Conservation (phyloP, 2,113 vertebrate genomes). For the Triplophysa rosa region DNA sequence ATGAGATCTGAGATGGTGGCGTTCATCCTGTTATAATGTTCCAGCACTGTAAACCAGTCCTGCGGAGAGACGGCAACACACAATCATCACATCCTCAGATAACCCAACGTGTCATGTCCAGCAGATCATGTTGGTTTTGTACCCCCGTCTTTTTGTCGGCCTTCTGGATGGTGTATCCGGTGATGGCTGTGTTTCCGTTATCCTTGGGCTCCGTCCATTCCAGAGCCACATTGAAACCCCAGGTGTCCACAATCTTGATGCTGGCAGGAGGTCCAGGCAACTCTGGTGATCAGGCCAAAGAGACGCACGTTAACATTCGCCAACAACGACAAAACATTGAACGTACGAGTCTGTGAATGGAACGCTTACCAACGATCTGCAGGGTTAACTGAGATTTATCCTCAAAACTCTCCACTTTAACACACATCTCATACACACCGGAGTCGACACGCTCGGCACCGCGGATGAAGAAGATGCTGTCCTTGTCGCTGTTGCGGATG, state of each 20-base stretch:
- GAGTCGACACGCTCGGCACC: conserved; percentile 80
- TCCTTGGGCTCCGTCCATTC: conserved; percentile 85
- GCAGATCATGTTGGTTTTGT: conserved; percentile 55
- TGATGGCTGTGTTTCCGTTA: conserved; percentile 89
- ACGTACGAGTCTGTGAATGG: background rate
- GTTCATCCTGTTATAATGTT: conserved; percentile 85
- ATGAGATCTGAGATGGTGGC: conserved; percentile 94
- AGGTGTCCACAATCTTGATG: conserved; percentile 84
- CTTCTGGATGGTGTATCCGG: conserved; percentile 92
- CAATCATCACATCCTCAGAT: background rate
- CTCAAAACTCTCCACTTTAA: conserved; percentile 82
- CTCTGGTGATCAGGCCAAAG: conserved; percentile 73
- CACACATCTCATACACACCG: conserved; percentile 83
- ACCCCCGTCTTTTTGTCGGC: conserved; percentile 95
- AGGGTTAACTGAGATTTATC: conserved; percentile 82
- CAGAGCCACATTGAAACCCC: conserved; percentile 94
- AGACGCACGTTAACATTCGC: background rate
- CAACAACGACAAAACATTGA: background rate
- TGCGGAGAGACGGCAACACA: conserved; percentile 54
- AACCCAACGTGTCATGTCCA: background rate
- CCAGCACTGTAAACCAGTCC: conserved; percentile 95
- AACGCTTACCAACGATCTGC: conserved; percentile 83
- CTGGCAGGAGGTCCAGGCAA: conserved; percentile 82
- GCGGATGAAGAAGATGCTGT: conserved; percentile 95
- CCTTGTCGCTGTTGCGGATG: conserved; percentile 76